Conservation (phyloP, 1,140 invertebrate genomes). For the Dreissena polymorpha region DNA sequence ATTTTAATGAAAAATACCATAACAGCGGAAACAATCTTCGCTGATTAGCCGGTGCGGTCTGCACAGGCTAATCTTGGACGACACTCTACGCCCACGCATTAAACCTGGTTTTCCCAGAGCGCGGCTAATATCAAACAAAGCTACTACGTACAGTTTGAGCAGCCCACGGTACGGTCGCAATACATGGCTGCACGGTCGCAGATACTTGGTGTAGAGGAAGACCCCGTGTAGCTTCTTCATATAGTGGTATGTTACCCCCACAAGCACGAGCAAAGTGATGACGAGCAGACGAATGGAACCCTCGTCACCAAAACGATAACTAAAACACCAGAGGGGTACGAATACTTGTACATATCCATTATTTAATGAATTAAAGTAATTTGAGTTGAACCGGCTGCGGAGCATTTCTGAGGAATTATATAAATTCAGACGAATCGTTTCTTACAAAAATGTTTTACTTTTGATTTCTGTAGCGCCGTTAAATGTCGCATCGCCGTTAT, state of each 20-base stretch:
- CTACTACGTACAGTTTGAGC: neutral
- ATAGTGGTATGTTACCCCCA: conserved; percentile 40
- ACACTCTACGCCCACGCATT: too few relatives aligned
- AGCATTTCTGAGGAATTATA: too few relatives aligned
- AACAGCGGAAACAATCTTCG: too few relatives aligned
- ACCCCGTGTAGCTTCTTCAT: conserved; percentile 34
- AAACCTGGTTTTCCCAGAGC: too few relatives aligned
- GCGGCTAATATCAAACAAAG: neutral
- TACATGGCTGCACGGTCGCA: neutral
- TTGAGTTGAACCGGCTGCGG: neutral
- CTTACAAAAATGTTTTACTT: neutral
- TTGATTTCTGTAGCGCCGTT: too few relatives aligned
- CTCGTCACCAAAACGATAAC: conserved; percentile 45
- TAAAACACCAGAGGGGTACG: conserved; percentile 5
- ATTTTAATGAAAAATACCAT: too few relatives aligned
- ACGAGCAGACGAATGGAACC: conserved; percentile 38
- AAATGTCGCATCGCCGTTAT: too few relatives aligned
- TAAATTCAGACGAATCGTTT: too few relatives aligned
- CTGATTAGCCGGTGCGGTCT: too few relatives aligned
- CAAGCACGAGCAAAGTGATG: conserved; percentile 21
- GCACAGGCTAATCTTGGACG: too few relatives aligned
- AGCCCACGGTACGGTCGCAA: conserved; percentile 2
- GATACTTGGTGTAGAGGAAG: conserved; percentile 18
- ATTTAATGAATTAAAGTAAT: neutral
- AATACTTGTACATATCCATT: neutral